Evolutionary conservation across 1,140 invertebrate genomes (phyloP).

Genomic region (Drosophila athabasca): DNA sequence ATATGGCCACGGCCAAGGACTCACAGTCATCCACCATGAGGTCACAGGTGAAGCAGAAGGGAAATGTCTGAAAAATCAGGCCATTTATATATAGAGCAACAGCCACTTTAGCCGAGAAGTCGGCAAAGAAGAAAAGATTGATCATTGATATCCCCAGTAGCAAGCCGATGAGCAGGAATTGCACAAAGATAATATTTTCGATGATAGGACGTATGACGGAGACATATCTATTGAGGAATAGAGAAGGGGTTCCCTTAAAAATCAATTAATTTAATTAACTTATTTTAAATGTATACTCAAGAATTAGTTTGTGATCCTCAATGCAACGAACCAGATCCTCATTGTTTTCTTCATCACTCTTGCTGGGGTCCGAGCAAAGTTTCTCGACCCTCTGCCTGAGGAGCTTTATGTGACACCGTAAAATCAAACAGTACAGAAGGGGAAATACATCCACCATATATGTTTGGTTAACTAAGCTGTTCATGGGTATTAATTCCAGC

Average conservation of each 20-base stretch:
- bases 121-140: conserved; percentile 48
- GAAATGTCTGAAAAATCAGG: conserved; percentile 46
- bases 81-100: conserved; percentile 15
- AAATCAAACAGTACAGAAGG: conserved; percentile 11
- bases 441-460: conserved; percentile 35
- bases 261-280: neutral
- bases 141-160: conserved; percentile 39
- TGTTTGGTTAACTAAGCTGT: neutral
- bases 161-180: conserved; percentile 49
- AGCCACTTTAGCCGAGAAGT: conserved; percentile 33
- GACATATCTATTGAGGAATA: conserved; percentile 5
- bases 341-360: conserved; percentile 20
- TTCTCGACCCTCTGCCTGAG: conserved; percentile 22
- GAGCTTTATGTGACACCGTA: conserved; percentile 37
- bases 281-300: conserved; percentile 28
- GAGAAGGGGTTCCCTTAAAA: neutral
- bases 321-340: conserved; percentile 46
- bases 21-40: conserved; percentile 45
- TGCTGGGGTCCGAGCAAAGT: conserved; percentile 29
- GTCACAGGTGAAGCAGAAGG: conserved; percentile 58
- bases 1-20: conserved; percentile 24
- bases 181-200: conserved; percentile 36
- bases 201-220: conserved; percentile 34
- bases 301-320: conserved; percentile 43
- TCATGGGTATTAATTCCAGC: conserved; percentile 26